A percentile compares a stretch with the other conserved stretches of the same genome.
phyloP scores from a whole-genome alignment of 1,140 invertebrate genomes.

The Akabosia matsudoensis region DNA sequence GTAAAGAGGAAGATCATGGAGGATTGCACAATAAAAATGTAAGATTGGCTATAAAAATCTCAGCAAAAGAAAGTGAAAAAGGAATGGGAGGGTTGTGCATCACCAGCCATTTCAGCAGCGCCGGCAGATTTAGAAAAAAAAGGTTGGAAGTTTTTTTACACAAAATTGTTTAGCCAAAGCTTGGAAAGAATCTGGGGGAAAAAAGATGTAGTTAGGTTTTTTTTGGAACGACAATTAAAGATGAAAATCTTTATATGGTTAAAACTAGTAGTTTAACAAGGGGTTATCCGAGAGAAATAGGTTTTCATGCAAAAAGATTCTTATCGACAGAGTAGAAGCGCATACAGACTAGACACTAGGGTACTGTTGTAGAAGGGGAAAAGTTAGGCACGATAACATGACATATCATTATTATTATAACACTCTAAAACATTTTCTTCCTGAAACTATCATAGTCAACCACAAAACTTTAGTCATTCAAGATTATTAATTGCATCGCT shows the following conservation, averaged over 20 bases:
- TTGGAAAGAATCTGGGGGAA: too few relatives aligned
- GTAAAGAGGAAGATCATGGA: background rate
- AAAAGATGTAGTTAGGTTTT: background rate
- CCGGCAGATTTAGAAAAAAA: too few relatives aligned
- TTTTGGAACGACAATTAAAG: background rate
- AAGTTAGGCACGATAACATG: background rate
- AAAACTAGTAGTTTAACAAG: too few relatives aligned
- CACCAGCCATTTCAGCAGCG: background rate
- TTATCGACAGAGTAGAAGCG: background rate
- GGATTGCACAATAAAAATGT: background rate
- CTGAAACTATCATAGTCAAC: background rate
- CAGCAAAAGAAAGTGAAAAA: background rate
- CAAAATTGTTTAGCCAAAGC: too few relatives aligned
- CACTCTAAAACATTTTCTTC: background rate
- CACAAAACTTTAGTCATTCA: background rate
- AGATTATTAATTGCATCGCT: constrained; percentile 22
- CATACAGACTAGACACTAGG: background rate
- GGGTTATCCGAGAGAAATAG: background rate
- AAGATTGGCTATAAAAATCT: constrained; percentile 11
- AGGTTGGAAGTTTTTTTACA: too few relatives aligned
- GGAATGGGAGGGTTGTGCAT: background rate
- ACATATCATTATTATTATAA: too few relatives aligned
- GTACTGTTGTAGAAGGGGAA: background rate
- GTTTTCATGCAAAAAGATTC: background rate
- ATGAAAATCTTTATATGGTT: background rate